Evolutionary conservation across 2,113 vertebrate species (phyloP).

Genomic region (Phalacrocorax brasilianus): DNA sequence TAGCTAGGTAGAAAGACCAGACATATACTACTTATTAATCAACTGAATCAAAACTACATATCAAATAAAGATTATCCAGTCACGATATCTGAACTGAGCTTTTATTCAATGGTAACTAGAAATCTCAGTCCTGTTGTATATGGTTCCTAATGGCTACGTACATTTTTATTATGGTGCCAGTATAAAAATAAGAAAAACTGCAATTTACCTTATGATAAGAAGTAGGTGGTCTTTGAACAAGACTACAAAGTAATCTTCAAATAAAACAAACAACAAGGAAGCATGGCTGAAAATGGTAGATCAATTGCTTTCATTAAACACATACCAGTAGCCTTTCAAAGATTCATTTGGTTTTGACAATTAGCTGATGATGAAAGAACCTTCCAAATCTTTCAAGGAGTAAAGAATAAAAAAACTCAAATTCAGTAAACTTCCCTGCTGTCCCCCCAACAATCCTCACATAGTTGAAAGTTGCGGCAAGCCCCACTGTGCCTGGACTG

Average conservation of each 20-base stretch:
- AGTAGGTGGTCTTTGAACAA: constrained; percentile 38
- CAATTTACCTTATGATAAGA: not conserved
- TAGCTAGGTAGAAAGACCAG: not conserved
- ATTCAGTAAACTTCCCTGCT: not conserved
- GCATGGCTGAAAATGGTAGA: not conserved
- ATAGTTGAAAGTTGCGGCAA: not conserved
- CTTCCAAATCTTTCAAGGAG: not conserved
- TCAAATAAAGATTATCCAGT: not conserved
- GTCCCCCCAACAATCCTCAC: not conserved
- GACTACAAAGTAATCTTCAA: constrained; percentile 56
- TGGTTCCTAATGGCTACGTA: not conserved
- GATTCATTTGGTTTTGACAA: not conserved
- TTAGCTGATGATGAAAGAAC: constrained; percentile 17
- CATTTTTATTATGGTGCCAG: not conserved
- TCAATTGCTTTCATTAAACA: constrained; percentile 41
- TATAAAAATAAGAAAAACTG: not conserved
- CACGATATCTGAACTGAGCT: not conserved
- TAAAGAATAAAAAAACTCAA: not conserved
- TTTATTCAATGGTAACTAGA: not conserved
- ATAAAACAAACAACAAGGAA: not conserved
- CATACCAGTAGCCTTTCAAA: not conserved
- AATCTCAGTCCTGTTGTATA: not conserved
- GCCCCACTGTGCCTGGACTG: not conserved
- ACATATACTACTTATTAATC: not conserved
- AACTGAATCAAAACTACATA: not conserved